phyloP scores from a whole-genome alignment of 2,113 vertebrate species.

The Brachyistius frenatus region DNA sequence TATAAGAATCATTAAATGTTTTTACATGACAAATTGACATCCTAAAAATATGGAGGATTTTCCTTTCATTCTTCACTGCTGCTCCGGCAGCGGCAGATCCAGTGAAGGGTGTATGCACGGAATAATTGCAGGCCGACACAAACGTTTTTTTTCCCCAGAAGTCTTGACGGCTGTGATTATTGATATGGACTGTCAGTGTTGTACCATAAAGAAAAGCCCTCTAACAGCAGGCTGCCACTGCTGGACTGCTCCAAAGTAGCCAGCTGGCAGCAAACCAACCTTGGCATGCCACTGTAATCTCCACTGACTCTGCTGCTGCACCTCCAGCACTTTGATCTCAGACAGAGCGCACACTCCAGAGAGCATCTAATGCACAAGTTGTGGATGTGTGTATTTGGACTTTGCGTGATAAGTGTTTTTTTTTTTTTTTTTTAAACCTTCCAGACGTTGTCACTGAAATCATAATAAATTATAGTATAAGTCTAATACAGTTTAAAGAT shows the following conservation, averaged over 20 bases:
- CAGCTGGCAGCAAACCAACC: conserved; percentile 50
- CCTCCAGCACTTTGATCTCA: conserved; percentile 56
- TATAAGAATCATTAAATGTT: no score
- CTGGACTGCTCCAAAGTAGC: conserved; percentile 44
- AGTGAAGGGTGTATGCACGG: no score
- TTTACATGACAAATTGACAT: no score
- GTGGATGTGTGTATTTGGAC: not conserved
- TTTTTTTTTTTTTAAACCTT: no score
- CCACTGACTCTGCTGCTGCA: conserved; percentile 31
- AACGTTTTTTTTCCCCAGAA: conserved; percentile 13
- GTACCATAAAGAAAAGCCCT: conserved; percentile 39
- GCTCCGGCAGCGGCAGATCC: no score
- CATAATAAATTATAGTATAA: no score
- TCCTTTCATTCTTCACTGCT: no score
- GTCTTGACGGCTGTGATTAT: conserved; percentile 36
- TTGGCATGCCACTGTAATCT: conserved; percentile 38
- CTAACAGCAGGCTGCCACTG: conserved; percentile 37
- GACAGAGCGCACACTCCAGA: conserved; percentile 25
- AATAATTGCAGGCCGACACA: conserved; percentile 5
- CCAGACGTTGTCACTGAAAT: no score
- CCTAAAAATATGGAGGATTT: no score
- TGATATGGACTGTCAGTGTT: conserved; percentile 36
- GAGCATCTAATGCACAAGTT: conserved; percentile 21
- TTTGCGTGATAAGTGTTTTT: not conserved
- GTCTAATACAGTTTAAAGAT: no score